Base-by-base conservation (phyloP, 2,888 invertebrate species). In the Timema cristinae region DNA sequence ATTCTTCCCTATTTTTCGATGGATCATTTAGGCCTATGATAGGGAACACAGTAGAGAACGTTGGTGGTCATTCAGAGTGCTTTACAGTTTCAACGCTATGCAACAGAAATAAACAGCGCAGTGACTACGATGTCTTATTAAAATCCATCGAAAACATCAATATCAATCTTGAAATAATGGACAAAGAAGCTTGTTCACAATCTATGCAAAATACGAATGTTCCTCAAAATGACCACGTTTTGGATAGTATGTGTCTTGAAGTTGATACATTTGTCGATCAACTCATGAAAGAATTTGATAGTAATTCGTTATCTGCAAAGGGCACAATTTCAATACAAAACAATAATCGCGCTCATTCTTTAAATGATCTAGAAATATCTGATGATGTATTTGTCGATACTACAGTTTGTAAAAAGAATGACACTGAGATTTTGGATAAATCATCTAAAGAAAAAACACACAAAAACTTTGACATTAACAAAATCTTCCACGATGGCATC, bases 401-500 rank as follows among this genome's bases (percentile, higher is more conserved):
- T 1, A 51, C 61, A 11, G 63, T 32, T 7, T 47, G 63, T 47
- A 48, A 63, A 32, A 47, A 32, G 32, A 13, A 32, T 47, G 63
- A 63, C 47, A 32, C 47, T 2, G 63, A 63, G 47, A 1, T 32
- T 13, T 47, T 47, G 11, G 9, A 10, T 16, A 5, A 6, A 32
- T 32, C 32, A 32, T 32, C 32, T 32, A 4, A 32, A 32, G 32
- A 32, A 32, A 32, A 32, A 32, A 32, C 67, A 2, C 50, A 32
- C 11, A 50, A 59, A 5, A 72, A 49, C 56, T 48, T 50, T 11
- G 72, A 75, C 66, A 72, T 75, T 16, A 73, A 75, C 54, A 32
- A 15, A 52, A 75, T 75, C 32, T 75, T 75, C 59, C 73, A 75
- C 61, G 50, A 68, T 66, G 75, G 73, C n/a, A 49, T 52, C 11